These are phyloP conservation scores for Spilarctia lutea DNA, from an alignment of 2,888 invertebrate genomes.

Conservation along the genomic window DNA sequence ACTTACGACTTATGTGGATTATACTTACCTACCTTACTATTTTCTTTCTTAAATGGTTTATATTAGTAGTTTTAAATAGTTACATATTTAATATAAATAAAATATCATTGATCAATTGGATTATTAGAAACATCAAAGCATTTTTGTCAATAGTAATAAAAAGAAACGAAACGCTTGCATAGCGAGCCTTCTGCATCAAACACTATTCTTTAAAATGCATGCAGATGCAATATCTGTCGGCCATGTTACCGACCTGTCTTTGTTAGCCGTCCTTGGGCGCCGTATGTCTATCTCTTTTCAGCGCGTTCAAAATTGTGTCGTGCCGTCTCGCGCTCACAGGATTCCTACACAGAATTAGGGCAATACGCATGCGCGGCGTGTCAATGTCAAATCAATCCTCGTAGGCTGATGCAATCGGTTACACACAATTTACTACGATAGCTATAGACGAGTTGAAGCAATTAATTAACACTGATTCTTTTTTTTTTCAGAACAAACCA, in stretches of 20 bases:
- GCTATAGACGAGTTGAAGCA: conserved; percentile 50
- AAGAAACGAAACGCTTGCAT: background rate
- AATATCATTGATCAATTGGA: background rate
- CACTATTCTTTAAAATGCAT: conserved; percentile 67
- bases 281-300: conserved; percentile 61
- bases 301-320: conserved; percentile 50
- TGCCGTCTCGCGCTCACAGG: conserved; percentile 60
- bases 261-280: conserved; percentile 57
- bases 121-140: background rate
- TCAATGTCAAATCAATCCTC: conserved; percentile 86
- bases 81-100: background rate
- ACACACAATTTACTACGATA: conserved; percentile 59
- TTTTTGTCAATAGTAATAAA: background rate
- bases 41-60: too few species aligned
- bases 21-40: background rate
- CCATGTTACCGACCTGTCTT: conserved; percentile 78
- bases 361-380: conserved; percentile 83
- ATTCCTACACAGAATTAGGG: conserved; percentile 76
- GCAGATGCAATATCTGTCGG: conserved; percentile 79
- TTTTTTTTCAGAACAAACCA: conserved; percentile 62
- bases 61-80: too few species aligned
- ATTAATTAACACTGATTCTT: conserved; percentile 58
- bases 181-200: conserved; percentile 56
- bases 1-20: too few species aligned
- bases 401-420: conserved; percentile 82